Conservation (phyloP, 2,797 vertebrate genomes). For the Cryptoblepharus egeriae region DNA sequence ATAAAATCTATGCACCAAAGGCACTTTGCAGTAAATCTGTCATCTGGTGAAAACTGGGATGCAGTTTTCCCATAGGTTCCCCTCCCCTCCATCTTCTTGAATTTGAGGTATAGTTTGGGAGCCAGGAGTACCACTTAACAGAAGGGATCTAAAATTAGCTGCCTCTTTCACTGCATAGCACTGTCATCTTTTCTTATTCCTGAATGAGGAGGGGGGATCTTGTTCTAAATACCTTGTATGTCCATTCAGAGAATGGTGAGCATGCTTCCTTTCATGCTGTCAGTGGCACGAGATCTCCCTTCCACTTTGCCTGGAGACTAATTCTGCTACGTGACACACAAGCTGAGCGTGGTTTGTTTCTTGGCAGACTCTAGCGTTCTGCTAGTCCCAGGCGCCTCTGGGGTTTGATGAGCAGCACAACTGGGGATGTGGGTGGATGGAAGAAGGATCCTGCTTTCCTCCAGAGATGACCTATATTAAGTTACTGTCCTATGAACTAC, state of each 20-base stretch:
- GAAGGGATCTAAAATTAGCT: conserved; percentile 32
- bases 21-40: no score
- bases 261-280: not conserved
- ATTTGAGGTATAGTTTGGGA: no score
- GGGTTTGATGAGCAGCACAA: conserved; percentile 27
- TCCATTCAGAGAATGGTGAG: not conserved
- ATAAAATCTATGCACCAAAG: no score
- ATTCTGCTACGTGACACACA: conserved; percentile 24
- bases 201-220: not conserved
- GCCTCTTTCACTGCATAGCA: not conserved
- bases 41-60: no score
- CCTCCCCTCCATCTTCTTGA: no score
- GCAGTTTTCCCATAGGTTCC: no score
- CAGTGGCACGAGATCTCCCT: conserved; percentile 4
- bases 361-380: conserved; percentile 6
- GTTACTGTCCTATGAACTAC: not conserved
- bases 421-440: not conserved
- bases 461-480: conserved; percentile 18
- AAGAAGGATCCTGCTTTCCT: not conserved
- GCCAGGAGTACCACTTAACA: no score
- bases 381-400: not conserved
- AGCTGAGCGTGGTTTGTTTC: not conserved
- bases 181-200: conserved; percentile 16
- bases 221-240: conserved; percentile 27
- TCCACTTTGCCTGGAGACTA: not conserved